These are phyloP conservation scores for Scyliorhinus canicula DNA, from an alignment of 2,797 vertebrate species.

Conservation along the genomic window DNA sequence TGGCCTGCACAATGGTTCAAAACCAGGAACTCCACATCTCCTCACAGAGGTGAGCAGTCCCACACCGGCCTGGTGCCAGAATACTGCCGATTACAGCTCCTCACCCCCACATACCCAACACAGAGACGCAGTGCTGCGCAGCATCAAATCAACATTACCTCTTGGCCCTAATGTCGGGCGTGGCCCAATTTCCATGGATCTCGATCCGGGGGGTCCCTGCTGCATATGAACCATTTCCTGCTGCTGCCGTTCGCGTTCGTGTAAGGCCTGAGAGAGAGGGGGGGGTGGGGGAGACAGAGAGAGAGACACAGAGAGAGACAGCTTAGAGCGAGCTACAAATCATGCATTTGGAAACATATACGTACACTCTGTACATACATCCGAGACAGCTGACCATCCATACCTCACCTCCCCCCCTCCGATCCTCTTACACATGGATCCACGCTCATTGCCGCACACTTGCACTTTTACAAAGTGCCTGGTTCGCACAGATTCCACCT, in stretches of 20 bases:
- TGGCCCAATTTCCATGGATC: constrained; percentile 48
- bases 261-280: constrained; percentile 68
- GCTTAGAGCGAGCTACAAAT: background rate
- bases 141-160: background rate
- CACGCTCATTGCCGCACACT: background rate
- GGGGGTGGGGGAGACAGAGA: too few relatives aligned
- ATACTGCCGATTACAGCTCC: too few relatives aligned
- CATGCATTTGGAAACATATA: background rate
- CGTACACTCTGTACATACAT: too few relatives aligned
- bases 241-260: constrained; percentile 74
- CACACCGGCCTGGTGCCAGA: too few relatives aligned
- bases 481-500: too few relatives aligned
- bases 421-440: background rate
- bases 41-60: too few relatives aligned
- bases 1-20: too few relatives aligned
- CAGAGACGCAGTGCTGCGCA: too few relatives aligned
- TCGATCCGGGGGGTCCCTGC: constrained; percentile 47
- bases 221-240: constrained; percentile 72
- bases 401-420: background rate
- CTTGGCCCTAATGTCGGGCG: constrained; percentile 42
- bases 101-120: too few relatives aligned
- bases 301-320: rapidly evolving
- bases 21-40: too few relatives aligned
- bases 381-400: background rate
- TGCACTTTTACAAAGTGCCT: too few relatives aligned